Evolutionary conservation across 2,888 invertebrate genomes (phyloP), one percentile per base, ranked within the genome.

Genomic region (Epinotia bilunana): DNA sequence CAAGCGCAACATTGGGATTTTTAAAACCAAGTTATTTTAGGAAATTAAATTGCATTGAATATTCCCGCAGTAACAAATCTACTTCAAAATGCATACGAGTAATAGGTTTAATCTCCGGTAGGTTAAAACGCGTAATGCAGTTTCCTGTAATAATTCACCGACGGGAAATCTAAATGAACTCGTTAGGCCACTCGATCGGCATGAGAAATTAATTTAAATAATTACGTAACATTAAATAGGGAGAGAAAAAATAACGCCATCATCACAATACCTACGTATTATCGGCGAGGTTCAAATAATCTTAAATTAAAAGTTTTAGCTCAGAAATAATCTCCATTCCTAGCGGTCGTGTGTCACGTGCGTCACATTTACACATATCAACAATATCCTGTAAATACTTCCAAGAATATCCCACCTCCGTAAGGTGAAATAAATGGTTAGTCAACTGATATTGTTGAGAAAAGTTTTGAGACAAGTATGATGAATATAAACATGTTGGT

Each of bases 371-470:
- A 70, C 64, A 65, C 64, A 9, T 70, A 64, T 74, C 64, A 74
- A 65, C 69, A 64, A 70, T 74, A 61, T 70, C 60, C 65, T 65
- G 74, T 65, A 55, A 65, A 74, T 74, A 58, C 63, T 16, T 70
- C 60, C 74, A 53, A 58, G 71, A 74, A 71, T 71, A 71, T 65
- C 53, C 18, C 39, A 46, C 33, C 46, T 58, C 46, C 58, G 12
- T 63, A 43, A 65, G 60, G 49, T 74, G 60, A 65, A 53, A 65
- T 60, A 64, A 46, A 23, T 43, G 20, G 18, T 53, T 39, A 61
- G 60, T 20, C n/a, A 58, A 64, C 53, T 53, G 53, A 65, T 60
- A 64, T 28, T 39, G 20, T 57, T 57, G 63, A 18, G 16, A 57
- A 39, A 46, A 69, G n/a, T 23, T 28, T 60, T 20, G 9, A 43